Base-by-base conservation (phyloP, 2,797 vertebrate genomes). In the Chaetodon trifasciatus region DNA sequence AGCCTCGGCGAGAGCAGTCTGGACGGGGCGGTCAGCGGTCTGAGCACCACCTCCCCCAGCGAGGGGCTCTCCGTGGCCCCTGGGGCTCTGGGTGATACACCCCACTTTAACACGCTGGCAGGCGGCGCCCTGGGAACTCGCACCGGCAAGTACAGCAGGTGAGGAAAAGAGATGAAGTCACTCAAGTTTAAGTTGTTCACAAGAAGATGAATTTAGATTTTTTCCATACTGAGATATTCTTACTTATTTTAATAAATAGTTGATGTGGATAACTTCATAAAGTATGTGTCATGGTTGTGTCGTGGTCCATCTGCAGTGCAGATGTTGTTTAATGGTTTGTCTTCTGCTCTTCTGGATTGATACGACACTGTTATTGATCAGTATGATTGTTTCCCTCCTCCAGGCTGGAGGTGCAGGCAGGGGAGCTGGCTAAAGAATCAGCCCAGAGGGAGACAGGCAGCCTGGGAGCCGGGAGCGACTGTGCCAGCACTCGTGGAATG, bases 1-100 rank as follows among this genome's bases (percentile, higher is more conserved):
- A 99, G 98, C 91, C 96, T 99, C 1, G 98, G 98, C 0, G 98
- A 99, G 74, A 99, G 98, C 95, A 99, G 98, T 79, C 96, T 99
- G 37, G 98, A 99, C 74, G 98, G 98, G 11, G 95, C 96, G 17
- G 97, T 97, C 56, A 99, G 98, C 0, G 97, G 97, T 23, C 85
- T 99, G 86, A 99, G 98, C 93, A 98, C 97, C 93, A 99, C 98
- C 5, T 96, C 94, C 16, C 95, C 94, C 84, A 96, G 95, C 3
- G 95, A 96, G 95, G 92, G 96, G 80, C 96, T 94, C 93, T 98
- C 12, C 53, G 96, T 40, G 95, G 97, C 90, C 91, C 97, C 94
- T 40, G 97, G 70, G 93, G 95, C 83, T 75, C 96, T 95, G 94
- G 97, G 93, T 62, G 98, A 95, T 95, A 96, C 94, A 42, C 97